Conservation (phyloP, 2,888 invertebrate species). For the Nycteola revayana region DNA sequence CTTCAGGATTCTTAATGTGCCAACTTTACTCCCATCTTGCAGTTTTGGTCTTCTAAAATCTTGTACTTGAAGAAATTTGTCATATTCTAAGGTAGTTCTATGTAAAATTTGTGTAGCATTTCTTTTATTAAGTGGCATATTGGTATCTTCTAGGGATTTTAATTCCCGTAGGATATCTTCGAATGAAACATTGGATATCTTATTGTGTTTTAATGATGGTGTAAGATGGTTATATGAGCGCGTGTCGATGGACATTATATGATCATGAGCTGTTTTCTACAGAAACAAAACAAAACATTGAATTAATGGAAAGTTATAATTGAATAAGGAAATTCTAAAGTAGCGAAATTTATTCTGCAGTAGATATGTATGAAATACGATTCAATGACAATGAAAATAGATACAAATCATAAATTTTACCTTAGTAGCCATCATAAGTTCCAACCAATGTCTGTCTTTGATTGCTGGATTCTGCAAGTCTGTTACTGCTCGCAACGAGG, state of each 20-base stretch:
- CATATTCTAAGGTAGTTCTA: slow-evolving; percentile 11
- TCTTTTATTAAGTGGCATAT: slow-evolving; percentile 28
- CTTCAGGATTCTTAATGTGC: slow-evolving; percentile 48
- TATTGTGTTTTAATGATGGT: slow-evolving; percentile 31
- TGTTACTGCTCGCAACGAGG: slow-evolving; percentile 94
- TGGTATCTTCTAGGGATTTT: slow-evolving; percentile 50
- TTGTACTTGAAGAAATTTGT: slow-evolving; percentile 46
- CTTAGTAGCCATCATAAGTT: slow-evolving; percentile 96
- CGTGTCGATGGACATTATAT: slow-evolving; percentile 50
- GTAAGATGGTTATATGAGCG: slow-evolving; percentile 34
- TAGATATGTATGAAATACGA: too few species aligned
- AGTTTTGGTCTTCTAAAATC: slow-evolving; percentile 59
- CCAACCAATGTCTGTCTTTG: slow-evolving; percentile 95
- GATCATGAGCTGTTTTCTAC: slow-evolving; percentile 56
- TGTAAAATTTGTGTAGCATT: slow-evolving; percentile 7
- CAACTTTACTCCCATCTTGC: slow-evolving; percentile 40
- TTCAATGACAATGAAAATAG: too few species aligned
- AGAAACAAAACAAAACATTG: slow-evolving; percentile 32
- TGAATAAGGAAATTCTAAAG: too few species aligned
- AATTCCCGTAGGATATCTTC: slow-evolving; percentile 59
- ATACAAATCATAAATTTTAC: slow-evolving; percentile 72
- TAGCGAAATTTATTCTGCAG: too few species aligned
- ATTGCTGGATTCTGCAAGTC: slow-evolving; percentile 97
- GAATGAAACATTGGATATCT: slow-evolving; percentile 34
- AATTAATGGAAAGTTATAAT: neutral